Evolutionary conservation across 2,888 invertebrate genomes (phyloP), one percentile per base, ranked within the genome.

Genomic region (Crocallis elinguaria): DNA sequence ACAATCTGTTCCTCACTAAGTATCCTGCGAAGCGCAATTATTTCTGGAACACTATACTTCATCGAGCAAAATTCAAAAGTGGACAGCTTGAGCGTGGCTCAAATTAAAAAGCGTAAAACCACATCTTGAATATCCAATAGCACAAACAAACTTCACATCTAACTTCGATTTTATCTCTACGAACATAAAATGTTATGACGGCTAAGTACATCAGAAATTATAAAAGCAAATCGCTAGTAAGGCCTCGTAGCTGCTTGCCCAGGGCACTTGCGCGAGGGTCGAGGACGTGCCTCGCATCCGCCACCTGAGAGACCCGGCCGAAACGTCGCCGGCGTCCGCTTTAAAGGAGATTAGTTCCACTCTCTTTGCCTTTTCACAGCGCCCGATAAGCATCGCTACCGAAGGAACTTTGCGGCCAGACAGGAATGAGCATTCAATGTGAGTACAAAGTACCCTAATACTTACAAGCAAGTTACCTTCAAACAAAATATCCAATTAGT

Each of bases 341-440:
- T 71, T 72, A 71, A 70, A 77, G 58, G 61, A 77, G 71, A 80
- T 81, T 77, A 79, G 72, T 75, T 67, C 64, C 60, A 64, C 61
- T 60, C 68, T 69, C 67, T 69, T 70, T 71, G 67, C 73, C 74
- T 74, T 79, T 77, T 75, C 73, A 75, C 67, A 52, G 64, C 62
- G 61, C 61, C 49, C 68, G 69, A 73, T 73, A 73, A 71, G 69
- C 62, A 75, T 74, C 71, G 37, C 59, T 44, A 62, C 62, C 52
- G 51, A 49, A 45, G 49, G 57, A 70, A 72, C 64, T 67, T 67
- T 67, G 64, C 57, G 64, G 70, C 56, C 59, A 61, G 61, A 66
- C 56, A 59, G 61, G 60, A 66, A 66, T 58, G 64, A 69, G 66
- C 64, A 70, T 66, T 66, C 63, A 53, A 66, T 52, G 43, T 56